Base-by-base conservation (phyloP, 1,140 invertebrate species). In the Zaprionus lachaisei region DNA sequence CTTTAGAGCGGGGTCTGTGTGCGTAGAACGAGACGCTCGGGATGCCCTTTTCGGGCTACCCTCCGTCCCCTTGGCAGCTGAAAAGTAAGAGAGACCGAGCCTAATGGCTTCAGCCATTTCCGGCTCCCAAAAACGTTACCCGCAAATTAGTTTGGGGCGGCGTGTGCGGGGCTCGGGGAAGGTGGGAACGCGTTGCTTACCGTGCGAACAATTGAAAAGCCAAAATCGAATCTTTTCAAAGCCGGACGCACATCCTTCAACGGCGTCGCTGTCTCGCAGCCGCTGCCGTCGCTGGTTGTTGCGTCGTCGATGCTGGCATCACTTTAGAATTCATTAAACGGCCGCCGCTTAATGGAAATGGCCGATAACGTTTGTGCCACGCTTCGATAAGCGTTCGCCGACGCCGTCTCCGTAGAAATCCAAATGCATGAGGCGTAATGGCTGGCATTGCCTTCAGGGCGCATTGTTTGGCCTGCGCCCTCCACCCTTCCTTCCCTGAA, bases 301-400 rank as follows among this genome's bases (percentile, higher is more conserved):
- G 11, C 64, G 54, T 26, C 70, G 41, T 51, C 68, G 76, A 49
- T 66, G 65, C 34, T 65, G 82, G 77, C 81, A 61, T 79, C 81
- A 81, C 86, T 89, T 89, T 89, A 81, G 85, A 85, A 90, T 90
- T 90, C 85, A 90, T 90, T 90, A 90, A 90, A 90, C 85, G 85
- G 86, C 68, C 79, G 73, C 74, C 86, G 90, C 85, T 90, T 90
- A 90, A 90, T 90, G 85, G 85, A 90, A 90, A 90, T 91, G 85
- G 86, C 85, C 86, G 85, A 90, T 90, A 90, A 90, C 85, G 84
- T 80, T 90, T 82, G 82, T 79, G 85, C 85, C 72, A 91, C 77
- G 85, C 81, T 90, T 90, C 85, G 85, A 85, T 89, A 89, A 84
- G 85, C 85, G 83, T 31, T 51, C 20, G 20, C 20, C 70, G 70